Conservation (phyloP, 2,113 vertebrate genomes). For the Buteo buteo region DNA sequence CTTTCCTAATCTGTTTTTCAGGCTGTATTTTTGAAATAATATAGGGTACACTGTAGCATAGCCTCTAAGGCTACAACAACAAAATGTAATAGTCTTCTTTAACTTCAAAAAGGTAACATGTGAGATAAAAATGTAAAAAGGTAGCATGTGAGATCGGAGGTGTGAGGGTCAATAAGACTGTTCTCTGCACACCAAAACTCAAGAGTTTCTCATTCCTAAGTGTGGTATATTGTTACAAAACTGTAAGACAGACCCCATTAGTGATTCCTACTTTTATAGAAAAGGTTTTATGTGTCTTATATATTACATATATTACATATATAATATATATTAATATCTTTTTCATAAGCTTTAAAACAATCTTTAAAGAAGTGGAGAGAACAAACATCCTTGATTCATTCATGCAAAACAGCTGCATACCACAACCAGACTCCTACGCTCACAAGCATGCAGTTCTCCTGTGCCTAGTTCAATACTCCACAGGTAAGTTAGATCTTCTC, state of each 20-base stretch:
- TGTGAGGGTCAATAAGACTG: accelerated
- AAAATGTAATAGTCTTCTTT: not conserved
- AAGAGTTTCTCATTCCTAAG: not conserved
- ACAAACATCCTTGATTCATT: not conserved
- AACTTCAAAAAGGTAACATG: not conserved
- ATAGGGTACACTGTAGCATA: not conserved
- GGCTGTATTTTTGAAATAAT: not conserved
- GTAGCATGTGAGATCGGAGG: not conserved
- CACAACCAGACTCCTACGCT: not conserved
- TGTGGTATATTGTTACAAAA: not conserved
- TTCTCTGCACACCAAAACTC: not conserved
- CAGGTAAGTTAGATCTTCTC: not conserved
- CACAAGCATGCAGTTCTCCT: not conserved
- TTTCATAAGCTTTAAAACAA: not conserved
- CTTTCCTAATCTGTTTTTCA: not conserved
- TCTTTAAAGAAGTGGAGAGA: not conserved
- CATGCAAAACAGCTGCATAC: not conserved
- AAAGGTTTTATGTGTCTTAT: not conserved
- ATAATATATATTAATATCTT: not conserved
- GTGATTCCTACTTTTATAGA: not conserved
- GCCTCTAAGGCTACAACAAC: not conserved
- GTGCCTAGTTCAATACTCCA: not conserved
- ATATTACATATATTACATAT: not conserved
- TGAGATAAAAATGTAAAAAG: too few species aligned
- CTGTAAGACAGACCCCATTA: not conserved